Base-by-base conservation (phyloP, 1,140 invertebrate genomes). In the Aricia agestis region DNA sequence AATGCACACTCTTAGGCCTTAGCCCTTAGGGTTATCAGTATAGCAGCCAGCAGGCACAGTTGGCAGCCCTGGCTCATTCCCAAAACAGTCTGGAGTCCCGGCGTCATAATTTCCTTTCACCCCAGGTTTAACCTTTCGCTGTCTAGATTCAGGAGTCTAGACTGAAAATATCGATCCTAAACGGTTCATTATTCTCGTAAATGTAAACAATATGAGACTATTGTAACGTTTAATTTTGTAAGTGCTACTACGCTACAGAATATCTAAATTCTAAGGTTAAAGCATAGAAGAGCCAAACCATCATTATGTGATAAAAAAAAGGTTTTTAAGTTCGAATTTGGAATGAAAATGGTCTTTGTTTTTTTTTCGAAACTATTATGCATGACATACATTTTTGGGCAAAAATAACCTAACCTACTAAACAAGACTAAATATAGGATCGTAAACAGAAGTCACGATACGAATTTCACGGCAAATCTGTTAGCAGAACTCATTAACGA, bases 191-290 rank as follows among this genome's bases (percentile, higher is more conserved):
- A 61, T 70, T 42, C 36, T 67, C 41, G 13, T 15, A 67, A n/a
- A 67, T 67, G 66, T 45, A 67, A 45, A 67, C 31, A 67, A 67
- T 17, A 11, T 36, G 36, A 36, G 6, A 36, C 36, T 36, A 36
- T 36, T 36, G 36, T 4, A 36, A 36, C 36, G 25, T 25, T n/a
- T n/a, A n/a, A 25, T 3, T 25, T 25, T 25, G 25, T 25, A 25
- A 25, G 25, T 25, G 25, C 3, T 25, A 25, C 25, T n/a, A n/a
- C n/a, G n/a, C n/a, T n/a, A n/a, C n/a, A n/a, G n/a, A 3, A 25
- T 25, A 3, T 2, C 25, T 25, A 25, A 25, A 25, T 25, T 25
- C 25, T 25, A 42, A 42, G 41, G 41, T 42, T 42, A 42, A 42
- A 42, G 11, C 41, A 42, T 25, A 25, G 25, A 25, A 1, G 25